phyloP scores from a whole-genome alignment of 2,113 vertebrate genomes.

The Stictonetta naevosa region DNA sequence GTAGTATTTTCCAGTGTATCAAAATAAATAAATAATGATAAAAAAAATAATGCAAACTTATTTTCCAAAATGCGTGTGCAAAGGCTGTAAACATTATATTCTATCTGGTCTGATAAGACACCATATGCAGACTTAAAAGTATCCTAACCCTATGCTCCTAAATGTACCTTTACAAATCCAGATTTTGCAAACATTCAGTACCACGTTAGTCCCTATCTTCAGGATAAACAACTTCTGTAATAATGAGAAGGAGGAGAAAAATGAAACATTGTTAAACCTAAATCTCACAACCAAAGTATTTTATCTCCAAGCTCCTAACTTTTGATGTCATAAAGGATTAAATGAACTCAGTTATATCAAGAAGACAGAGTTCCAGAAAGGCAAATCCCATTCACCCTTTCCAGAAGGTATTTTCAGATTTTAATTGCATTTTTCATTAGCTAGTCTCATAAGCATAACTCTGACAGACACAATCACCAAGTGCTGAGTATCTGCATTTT shows the following conservation, averaged over 20 bases:
- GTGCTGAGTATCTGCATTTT: not conserved
- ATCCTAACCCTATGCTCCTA: not conserved
- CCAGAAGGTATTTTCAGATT: not conserved
- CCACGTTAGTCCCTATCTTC: not conserved
- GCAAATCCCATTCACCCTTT: not conserved
- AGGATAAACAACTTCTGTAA: not conserved
- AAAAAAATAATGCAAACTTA: no score
- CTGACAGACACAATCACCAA: not conserved
- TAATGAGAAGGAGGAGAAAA: not conserved
- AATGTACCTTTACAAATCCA: not conserved
- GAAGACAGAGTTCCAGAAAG: not conserved
- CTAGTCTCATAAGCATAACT: not conserved
- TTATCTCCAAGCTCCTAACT: not conserved
- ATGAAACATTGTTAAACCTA: not conserved
- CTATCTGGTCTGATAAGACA: not conserved
- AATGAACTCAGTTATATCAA: not conserved
- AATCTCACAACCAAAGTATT: not conserved
- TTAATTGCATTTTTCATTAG: not conserved
- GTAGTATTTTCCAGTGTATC: not conserved
- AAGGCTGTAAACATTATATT: not conserved
- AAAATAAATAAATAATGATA: no score
- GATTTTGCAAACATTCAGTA: not conserved
- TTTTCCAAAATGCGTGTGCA: not conserved
- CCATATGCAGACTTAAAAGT: not conserved
- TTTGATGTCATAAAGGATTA: not conserved